phyloP scores from a whole-genome alignment of 2,113 vertebrate species.

The Anser cygnoides region DNA sequence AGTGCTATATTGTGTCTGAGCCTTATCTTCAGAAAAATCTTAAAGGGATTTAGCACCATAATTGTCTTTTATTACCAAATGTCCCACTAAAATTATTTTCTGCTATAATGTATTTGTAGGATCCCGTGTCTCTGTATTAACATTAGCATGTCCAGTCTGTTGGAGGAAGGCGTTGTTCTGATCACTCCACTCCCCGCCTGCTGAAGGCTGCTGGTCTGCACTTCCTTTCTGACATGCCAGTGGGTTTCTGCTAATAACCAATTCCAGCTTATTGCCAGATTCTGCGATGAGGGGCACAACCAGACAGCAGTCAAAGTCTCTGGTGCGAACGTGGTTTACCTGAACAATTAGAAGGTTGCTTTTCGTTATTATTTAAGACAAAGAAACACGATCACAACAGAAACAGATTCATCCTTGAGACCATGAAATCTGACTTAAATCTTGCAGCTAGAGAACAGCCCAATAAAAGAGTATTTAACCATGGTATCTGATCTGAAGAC shows the following conservation, averaged over 20 bases:
- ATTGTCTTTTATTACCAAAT: conserved; percentile 21
- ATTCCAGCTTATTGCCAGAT: conserved; percentile 94
- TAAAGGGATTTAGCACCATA: conserved; percentile 90
- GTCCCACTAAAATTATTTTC: conserved; percentile 27
- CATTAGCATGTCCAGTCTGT: conserved; percentile 53
- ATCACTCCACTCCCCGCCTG: conserved; percentile 79
- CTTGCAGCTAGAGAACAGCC: rapidly evolving
- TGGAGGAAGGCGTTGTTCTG: conserved; percentile 78
- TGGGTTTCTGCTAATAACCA: conserved; percentile 95
- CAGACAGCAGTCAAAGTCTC: conserved; percentile 98
- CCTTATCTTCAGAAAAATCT: conserved; percentile 67
- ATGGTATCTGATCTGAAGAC: background rate
- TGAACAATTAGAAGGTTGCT: conserved; percentile 45
- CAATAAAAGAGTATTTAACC: rapidly evolving
- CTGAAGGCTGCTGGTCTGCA: conserved; percentile 55
- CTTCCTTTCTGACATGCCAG: conserved; percentile 78
- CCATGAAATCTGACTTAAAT: background rate
- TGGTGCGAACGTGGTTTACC: conserved; percentile 96
- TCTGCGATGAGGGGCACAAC: conserved; percentile 97
- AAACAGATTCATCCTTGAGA: background rate
- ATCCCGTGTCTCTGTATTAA: conserved; percentile 79
- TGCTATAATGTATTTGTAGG: conserved; percentile 93
- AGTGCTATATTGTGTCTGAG: conserved; percentile 73
- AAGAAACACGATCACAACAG: background rate
- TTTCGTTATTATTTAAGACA: background rate